phyloP scores from a whole-genome alignment of 2,888 invertebrate species.

The Morpho deidamia region DNA sequence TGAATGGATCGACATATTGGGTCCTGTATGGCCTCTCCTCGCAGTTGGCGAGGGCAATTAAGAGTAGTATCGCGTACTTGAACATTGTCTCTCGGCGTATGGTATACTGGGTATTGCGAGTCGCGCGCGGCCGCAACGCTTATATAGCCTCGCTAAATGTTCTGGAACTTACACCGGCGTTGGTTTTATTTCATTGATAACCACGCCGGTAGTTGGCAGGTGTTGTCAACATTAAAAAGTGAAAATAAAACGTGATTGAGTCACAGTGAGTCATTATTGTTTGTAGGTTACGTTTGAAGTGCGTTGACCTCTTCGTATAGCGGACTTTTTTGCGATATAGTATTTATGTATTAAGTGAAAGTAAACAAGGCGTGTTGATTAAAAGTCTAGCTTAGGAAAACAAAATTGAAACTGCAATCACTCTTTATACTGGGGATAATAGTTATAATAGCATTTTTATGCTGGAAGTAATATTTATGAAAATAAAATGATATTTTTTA shows the following conservation, averaged over 20 bases:
- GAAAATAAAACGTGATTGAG: conserved; percentile 22
- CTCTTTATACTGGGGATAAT: no score
- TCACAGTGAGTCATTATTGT: conserved; percentile 25
- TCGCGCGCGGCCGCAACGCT: conserved; percentile 34
- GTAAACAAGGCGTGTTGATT: neutral
- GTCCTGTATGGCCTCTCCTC: conserved; percentile 37
- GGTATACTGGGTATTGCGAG: conserved; percentile 37
- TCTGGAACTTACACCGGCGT: conserved; percentile 55
- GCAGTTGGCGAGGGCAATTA: conserved; percentile 39
- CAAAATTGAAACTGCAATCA: no score
- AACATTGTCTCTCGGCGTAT: conserved; percentile 41
- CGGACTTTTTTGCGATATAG: neutral
- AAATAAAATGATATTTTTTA: no score
- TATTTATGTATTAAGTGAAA: neutral
- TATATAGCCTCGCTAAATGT: conserved; percentile 62
- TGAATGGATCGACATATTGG: conserved; percentile 51
- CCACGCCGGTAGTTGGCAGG: conserved; percentile 51
- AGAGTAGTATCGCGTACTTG: conserved; percentile 43
- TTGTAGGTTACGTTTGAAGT: conserved; percentile 25
- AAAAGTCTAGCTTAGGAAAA: neutral
- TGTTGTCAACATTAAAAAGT: conserved; percentile 48
- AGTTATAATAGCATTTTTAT: no score
- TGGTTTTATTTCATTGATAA: conserved; percentile 51
- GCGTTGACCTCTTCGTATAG: conserved; percentile 15
- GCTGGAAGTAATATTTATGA: no score